Evolutionary conservation across 35 echinoderm and acorn worm species (phyloP).

Genomic region (Ophioderma brevispina): DNA sequence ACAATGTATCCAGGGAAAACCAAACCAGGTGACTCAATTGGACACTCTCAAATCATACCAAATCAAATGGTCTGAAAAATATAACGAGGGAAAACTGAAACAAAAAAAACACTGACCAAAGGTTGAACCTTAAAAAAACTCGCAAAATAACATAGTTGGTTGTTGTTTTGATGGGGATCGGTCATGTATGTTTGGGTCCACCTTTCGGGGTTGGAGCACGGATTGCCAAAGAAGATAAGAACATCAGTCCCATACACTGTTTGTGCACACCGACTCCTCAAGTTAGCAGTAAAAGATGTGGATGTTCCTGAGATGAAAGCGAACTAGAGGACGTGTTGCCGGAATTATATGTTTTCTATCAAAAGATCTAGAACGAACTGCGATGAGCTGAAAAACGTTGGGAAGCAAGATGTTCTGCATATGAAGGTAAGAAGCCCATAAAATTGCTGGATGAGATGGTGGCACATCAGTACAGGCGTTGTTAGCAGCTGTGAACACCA

Average conservation of each 20-base stretch:
- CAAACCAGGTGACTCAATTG: conserved; percentile 17
- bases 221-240: conserved; percentile 1
- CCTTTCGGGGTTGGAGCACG: conserved; percentile 1
- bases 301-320: background rate
- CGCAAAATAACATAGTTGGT: conserved; percentile 8
- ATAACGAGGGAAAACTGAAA: background rate
- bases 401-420: background rate
- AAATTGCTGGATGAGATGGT: conserved; percentile 4
- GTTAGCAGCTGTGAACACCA: background rate
- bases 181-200: conserved; percentile 7
- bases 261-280: conserved; percentile 26
- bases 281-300: conserved; percentile 19
- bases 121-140: conserved; percentile 13
- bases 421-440: background rate
- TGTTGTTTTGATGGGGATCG: conserved; percentile 19
- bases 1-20: conserved; percentile 9
- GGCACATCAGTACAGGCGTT: conserved; percentile 7
- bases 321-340: background rate
- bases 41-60: conserved; percentile 2
- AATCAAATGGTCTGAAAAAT: conserved; percentile 15
- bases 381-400: conserved; percentile 11
- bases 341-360: background rate
- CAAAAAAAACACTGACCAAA: conserved; percentile 15
- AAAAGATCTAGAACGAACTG: background rate
- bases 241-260: background rate